Percentiles rank a stretch among this genome's conserved stretches.
Evolutionary conservation across 2,888 invertebrate genomes (phyloP).

Genomic region (Galerucella pusilla): DNA sequence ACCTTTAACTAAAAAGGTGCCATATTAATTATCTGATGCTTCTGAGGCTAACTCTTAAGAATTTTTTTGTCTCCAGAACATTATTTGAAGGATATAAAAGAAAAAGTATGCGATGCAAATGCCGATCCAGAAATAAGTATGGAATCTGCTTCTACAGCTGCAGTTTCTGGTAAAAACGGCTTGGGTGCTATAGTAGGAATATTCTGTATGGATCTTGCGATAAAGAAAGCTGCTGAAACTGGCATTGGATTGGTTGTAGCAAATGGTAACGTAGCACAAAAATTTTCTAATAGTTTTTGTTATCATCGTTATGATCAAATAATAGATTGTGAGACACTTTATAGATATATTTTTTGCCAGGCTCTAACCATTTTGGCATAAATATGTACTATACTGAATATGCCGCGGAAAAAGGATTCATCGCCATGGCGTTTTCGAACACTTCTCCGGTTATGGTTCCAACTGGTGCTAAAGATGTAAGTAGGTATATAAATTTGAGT

Average conservation of each 20-base stretch:
- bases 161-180: slow-evolving; percentile 76
- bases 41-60: no score
- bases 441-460: slow-evolving; percentile 89
- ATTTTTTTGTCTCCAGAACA: slow-evolving; percentile 63
- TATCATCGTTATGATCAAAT: no score
- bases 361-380: slow-evolving; percentile 70
- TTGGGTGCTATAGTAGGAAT: slow-evolving; percentile 75
- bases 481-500: neutral
- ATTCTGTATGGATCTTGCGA: slow-evolving; percentile 73
- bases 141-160: slow-evolving; percentile 68
- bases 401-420: slow-evolving; percentile 76
- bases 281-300: no score
- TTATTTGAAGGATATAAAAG: slow-evolving; percentile 73
- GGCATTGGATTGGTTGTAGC: slow-evolving; percentile 75
- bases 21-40: no score
- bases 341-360: no score
- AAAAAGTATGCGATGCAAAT: slow-evolving; percentile 65
- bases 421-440: slow-evolving; percentile 89
- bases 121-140: slow-evolving; percentile 70
- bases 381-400: slow-evolving; percentile 82
- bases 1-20: no score
- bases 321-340: no score
- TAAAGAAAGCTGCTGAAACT: slow-evolving; percentile 73
- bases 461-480: slow-evolving; percentile 59
- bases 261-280: neutral